Conservation (phyloP, 2,113 vertebrate genomes). For the Stictonetta naevosa region DNA sequence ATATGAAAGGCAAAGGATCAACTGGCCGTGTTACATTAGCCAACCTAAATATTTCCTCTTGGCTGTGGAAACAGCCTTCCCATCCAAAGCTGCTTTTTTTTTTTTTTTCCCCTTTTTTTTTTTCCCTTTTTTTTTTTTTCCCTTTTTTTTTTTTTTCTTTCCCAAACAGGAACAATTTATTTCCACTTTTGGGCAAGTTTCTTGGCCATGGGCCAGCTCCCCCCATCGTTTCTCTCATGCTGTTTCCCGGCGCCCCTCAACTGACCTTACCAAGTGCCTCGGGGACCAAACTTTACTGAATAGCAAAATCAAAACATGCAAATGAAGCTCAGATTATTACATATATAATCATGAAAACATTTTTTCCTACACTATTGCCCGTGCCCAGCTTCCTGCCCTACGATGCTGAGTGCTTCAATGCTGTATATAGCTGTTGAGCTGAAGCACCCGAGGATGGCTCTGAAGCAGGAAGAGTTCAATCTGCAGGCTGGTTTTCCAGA, state of each 20-base stretch:
- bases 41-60: slow-evolving; percentile 68
- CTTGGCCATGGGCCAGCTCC: not conserved
- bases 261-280: not conserved
- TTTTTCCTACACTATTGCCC: slow-evolving; percentile 25
- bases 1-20: slow-evolving; percentile 56
- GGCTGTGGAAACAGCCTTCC: slow-evolving; percentile 57
- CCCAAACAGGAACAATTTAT: slow-evolving; percentile 32
- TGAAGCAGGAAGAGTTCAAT: slow-evolving; percentile 69
- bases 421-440: slow-evolving; percentile 62
- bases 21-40: not conserved
- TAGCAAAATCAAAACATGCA: slow-evolving; percentile 64
- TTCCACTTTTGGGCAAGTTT: slow-evolving; percentile 48
- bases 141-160: not conserved
- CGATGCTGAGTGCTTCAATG: slow-evolving; percentile 46
- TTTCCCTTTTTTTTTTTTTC: not conserved
- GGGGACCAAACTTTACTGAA: slow-evolving; percentile 49
- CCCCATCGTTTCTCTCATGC: rapidly evolving
- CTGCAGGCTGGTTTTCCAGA: slow-evolving; percentile 42
- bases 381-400: slow-evolving; percentile 65
- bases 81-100: slow-evolving; percentile 13
- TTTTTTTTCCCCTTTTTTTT: rapidly evolving
- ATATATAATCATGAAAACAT: slow-evolving; percentile 36
- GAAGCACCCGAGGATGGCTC: slow-evolving; percentile 66
- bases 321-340: not conserved
- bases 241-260: not conserved